Conservation (phyloP, 2,888 invertebrate genomes). For the Blera fallax region DNA sequence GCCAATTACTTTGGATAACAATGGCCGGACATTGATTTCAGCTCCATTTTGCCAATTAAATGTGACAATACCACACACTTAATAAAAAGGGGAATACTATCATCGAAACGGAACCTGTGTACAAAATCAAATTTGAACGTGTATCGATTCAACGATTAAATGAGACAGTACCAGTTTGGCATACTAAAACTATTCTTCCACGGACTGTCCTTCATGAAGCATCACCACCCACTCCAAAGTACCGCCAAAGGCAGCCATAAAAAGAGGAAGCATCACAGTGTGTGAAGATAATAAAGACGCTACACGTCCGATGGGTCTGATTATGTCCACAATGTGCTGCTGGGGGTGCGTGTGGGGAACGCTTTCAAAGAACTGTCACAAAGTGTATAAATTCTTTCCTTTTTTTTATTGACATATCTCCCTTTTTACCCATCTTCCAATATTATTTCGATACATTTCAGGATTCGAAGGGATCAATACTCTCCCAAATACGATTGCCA, state of each 20-base stretch:
- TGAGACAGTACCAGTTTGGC: constrained; percentile 75
- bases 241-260: constrained; percentile 62
- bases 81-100: constrained; percentile 73
- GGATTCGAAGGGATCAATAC: constrained; percentile 63
- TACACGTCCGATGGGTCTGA: constrained; percentile 76
- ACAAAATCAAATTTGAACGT: constrained; percentile 75
- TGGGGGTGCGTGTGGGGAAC: constrained; percentile 44
- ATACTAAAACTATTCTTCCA: constrained; percentile 70
- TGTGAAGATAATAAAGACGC: constrained; percentile 77
- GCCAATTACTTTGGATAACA: constrained; percentile 51
- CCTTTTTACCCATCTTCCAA: constrained; percentile 62
- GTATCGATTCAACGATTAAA: constrained; percentile 78
- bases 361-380: constrained; percentile 74
- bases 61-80: constrained; percentile 73
- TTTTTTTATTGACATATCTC: constrained; percentile 74
- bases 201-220: constrained; percentile 26
- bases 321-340: constrained; percentile 74
- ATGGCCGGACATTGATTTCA: constrained; percentile 44
- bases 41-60: constrained; percentile 73
- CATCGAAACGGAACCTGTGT: constrained; percentile 60
- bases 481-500: constrained; percentile 42
- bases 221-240: constrained; percentile 52
- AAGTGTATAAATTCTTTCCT: constrained; percentile 75
- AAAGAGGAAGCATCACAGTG: constrained; percentile 73
- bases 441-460: constrained; percentile 58